Evolutionary conservation across 2,888 invertebrate genomes (phyloP), one percentile per base, ranked within the genome.

Genomic region (Limulus polyphemus): DNA sequence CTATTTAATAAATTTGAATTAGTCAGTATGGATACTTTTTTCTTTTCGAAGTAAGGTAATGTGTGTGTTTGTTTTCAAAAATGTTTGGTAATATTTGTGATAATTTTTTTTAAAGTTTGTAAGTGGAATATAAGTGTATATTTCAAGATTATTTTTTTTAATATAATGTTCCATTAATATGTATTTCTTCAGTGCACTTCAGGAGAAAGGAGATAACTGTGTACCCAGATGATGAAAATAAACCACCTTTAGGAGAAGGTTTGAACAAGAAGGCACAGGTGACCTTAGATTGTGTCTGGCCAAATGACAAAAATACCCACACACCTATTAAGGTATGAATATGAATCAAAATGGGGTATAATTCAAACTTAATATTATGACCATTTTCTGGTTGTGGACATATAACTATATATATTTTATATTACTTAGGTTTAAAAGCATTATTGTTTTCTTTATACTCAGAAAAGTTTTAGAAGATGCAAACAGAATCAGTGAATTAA

Each of bases 261-360:
- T 79, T 99, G 55, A 99, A 99, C 79, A 82, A 90, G 13, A 84
- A 84, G 55, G 97, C 97, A 1, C 87, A 94, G 74, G 77, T 82
- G 16, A 95, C 95, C 0, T 78, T 99, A 57, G 94, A 98, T 76
- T 83, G 90, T 69, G 89, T 97, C 1, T 99, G 93, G 90, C 98
- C 98, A 0, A 79, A 84, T 17, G 91, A 94, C 76, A 92, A 90
- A 78, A 84, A 86, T 0, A 84, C 84, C 60, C 84, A 85, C 61
- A 80, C 84, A 60, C 83, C 87, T 7, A 87, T 98, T 60, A 88
- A 85, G 55, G 89, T 78, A 62, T 66, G 69, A 57, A 60, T 7
- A 49, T 66, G 69, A 57, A 60, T 7, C 47, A 7, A 32, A 32
- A 32, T 32, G 32, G 3, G 32, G 32, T 32, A 32, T 32, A 32